Evolutionary conservation across 2,797 vertebrate species (phyloP).

Genomic region (Tragelaphus eurycerus): DNA sequence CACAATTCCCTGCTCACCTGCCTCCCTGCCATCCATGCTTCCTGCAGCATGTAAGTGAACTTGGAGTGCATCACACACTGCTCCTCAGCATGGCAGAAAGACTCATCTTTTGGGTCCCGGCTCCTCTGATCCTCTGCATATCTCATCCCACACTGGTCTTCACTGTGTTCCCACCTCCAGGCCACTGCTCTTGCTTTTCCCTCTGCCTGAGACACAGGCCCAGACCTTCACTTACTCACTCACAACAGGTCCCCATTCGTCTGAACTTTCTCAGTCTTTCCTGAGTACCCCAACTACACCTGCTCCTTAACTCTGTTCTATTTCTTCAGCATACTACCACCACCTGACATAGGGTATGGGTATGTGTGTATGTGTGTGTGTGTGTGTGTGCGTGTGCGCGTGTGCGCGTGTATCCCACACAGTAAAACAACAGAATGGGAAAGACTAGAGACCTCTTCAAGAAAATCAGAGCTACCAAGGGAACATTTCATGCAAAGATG

Average conservation of each 20-base stretch:
- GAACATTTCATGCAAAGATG: neutral
- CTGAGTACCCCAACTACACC: neutral
- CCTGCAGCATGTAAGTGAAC: neutral
- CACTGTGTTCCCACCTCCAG: neutral
- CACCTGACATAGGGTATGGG: neutral
- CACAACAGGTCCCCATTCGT: neutral
- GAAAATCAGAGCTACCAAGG: neutral
- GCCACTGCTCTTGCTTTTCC: neutral
- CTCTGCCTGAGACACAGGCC: neutral
- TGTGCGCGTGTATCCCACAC: neutral
- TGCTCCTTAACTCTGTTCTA: neutral
- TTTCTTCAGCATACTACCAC: neutral
- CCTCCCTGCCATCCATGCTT: neutral
- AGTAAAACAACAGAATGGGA: neutral
- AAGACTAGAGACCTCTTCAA: neutral
- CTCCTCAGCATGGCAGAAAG: neutral
- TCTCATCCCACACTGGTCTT: neutral
- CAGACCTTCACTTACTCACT: neutral
- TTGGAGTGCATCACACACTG: rapidly evolving
- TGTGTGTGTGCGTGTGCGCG: too few relatives aligned
- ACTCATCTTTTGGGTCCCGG: neutral
- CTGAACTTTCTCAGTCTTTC: neutral
- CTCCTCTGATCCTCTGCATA: neutral
- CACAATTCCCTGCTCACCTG: neutral
- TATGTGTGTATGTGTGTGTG: rapidly evolving